Evolutionary conservation across 2,797 vertebrate species (phyloP), one percentile per base, ranked within the genome.

Genomic region (Sebastes steindachneri): DNA sequence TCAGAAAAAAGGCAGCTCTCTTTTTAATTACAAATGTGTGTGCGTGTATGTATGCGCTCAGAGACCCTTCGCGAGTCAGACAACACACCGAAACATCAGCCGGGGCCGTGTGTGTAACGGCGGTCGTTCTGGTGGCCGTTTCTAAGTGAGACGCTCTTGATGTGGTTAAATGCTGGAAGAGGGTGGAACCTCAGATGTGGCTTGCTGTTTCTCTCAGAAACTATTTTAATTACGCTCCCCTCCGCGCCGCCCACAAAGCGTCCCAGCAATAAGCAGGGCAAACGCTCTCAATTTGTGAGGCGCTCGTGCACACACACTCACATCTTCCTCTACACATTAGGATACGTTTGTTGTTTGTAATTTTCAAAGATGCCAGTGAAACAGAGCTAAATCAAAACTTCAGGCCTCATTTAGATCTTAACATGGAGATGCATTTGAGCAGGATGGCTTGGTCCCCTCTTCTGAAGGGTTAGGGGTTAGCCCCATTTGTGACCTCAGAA

Each of bases 151-250:
- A 82, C 78, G 71, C 80, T 92, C 96, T 97, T 98, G 95, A 97
- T 97, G 97, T 96, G 96, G 96, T 95, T 92, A 88, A 60, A 94
- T 95, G 94, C 94, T 96, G 95, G 94, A 93, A 94, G 96, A 95
- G 95, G 95, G 95, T 90, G 95, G 95, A 92, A 95, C 87, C 93
- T 97, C 89, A 95, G 96, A 97, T 97, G 96, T 97, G 97, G 97
- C 96, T 90, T 89, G 94, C 94, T 89, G 95, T 94, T 95, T 93
- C 96, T 96, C 95, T 94, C 96, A 96, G 95, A 96, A 97, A 97
- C 95, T 96, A 96, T 96, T 96, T 97, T 96, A 97, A 97, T 97
- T 95, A 96, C 87, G 93, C 81, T 88, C 92, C 94, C 86, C 93
- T 89, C 93, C 91, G 94, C 76, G 70, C 94, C 95, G 95, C 95